These are phyloP conservation scores for Passerina amoena DNA, from an alignment of 2,113 vertebrate genomes.

Conservation along the genomic window DNA sequence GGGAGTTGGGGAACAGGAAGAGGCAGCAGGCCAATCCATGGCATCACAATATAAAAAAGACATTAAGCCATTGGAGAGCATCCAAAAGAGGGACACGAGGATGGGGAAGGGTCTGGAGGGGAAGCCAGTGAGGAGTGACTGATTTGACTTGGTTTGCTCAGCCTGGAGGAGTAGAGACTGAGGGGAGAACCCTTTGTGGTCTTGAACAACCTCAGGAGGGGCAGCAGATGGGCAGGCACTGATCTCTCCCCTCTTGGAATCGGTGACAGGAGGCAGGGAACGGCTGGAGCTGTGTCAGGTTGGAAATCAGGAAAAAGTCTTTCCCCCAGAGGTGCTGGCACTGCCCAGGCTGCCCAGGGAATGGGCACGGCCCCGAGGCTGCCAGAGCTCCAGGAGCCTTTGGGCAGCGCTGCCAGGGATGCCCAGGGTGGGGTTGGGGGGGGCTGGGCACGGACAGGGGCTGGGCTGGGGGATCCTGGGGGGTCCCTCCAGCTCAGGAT, in stretches of 20 bases:
- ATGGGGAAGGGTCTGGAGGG: not conserved
- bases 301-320: not conserved
- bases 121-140: not conserved
- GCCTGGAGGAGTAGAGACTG: not conserved
- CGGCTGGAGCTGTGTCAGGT: fast-evolving
- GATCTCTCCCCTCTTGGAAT: not conserved
- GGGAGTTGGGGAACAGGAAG: fast-evolving
- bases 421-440: not conserved
- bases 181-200: not conserved
- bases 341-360: not conserved
- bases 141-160: not conserved
- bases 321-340: not conserved
- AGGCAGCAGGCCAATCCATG: not conserved
- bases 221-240: not conserved
- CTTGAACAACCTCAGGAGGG: not conserved
- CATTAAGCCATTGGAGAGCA: not conserved
- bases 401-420: not conserved
- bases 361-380: not conserved
- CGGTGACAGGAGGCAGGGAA: not conserved
- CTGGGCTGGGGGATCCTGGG: not conserved
- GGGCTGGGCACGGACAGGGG: fast-evolving
- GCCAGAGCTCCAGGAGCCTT: not conserved
- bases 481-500: not conserved
- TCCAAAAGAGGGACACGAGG: not conserved
- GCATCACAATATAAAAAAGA: not conserved